Percentiles rank a stretch among this genome's conserved stretches.
phyloP scores from a whole-genome alignment of 2,797 vertebrate genomes.

The Peromyscus aztecus region DNA sequence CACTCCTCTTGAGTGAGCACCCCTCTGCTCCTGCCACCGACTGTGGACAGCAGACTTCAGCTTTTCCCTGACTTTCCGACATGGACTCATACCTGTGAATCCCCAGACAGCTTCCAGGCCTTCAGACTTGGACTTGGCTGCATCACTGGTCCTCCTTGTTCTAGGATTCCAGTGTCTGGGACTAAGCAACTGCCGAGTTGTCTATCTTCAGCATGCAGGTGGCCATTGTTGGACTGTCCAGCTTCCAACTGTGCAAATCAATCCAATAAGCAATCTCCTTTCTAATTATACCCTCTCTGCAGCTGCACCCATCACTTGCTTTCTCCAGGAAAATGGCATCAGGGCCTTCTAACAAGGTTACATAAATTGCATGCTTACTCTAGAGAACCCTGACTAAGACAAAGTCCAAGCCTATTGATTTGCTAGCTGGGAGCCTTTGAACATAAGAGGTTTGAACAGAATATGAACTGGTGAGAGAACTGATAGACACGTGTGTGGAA shows the following conservation, averaged over 20 bases:
- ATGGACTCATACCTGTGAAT: neutral
- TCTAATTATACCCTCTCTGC: neutral
- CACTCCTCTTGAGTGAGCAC: neutral
- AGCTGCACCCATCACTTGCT: neutral
- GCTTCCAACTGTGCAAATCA: neutral
- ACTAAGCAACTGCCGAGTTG: neutral
- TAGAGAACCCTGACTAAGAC: neutral
- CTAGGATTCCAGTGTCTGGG: neutral
- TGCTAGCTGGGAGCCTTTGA: neutral
- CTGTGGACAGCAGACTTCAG: neutral
- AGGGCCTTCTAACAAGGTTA: neutral
- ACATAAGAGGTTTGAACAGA: neutral
- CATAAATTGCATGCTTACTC: neutral
- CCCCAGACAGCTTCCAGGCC: neutral
- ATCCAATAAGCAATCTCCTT: neutral
- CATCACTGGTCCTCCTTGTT: neutral
- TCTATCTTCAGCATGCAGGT: neutral
- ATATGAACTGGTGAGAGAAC: neutral
- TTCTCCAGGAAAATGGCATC: neutral
- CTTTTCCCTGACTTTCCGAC: neutral
- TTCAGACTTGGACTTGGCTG: neutral
- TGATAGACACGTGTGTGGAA: neutral
- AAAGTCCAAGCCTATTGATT: neutral
- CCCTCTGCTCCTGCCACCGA: rapidly evolving
- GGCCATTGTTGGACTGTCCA: neutral